Conservation (phyloP, 2,888 invertebrate genomes). For the Limnephilus rhombicus region DNA sequence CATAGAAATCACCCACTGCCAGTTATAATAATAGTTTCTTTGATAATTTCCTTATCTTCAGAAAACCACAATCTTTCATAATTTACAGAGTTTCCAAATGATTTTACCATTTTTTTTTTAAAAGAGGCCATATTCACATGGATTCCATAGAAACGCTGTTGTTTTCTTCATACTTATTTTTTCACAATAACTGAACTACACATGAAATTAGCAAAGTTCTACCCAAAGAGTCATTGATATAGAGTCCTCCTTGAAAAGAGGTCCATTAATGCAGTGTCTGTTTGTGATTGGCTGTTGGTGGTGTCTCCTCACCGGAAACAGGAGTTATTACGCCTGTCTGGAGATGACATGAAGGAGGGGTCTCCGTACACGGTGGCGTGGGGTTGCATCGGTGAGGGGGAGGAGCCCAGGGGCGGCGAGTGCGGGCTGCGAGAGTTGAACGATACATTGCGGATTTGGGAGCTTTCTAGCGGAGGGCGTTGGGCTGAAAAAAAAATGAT, state of each 20-base stretch:
- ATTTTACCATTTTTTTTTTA: neutral
- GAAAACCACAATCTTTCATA: neutral
- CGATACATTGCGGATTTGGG: conserved; percentile 52
- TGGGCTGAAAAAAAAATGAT: neutral
- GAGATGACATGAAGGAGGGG: conserved; percentile 60
- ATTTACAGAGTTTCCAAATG: neutral
- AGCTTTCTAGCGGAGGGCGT: conserved; percentile 44
- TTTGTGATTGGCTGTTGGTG: neutral
- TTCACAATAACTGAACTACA: neutral
- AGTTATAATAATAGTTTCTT: neutral
- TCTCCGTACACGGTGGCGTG: conserved; percentile 61
- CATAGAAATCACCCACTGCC: neutral
- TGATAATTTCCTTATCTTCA: neutral
- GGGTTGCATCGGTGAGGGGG: neutral
- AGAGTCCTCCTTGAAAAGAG: neutral
- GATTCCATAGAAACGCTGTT: neutral
- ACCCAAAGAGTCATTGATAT: neutral
- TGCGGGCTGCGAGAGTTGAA: conserved; percentile 10
- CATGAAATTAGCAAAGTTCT: neutral
- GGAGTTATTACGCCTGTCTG: conserved; percentile 56
- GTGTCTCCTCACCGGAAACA: conserved; percentile 52
- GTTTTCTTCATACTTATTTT: neutral
- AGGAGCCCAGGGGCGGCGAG: neutral
- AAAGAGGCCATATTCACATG: neutral
- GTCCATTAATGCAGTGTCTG: neutral